Evolutionary conservation across 2,797 vertebrate species (phyloP), one percentile per base, ranked within the genome.

Genomic region (Telmatherina bonti): DNA sequence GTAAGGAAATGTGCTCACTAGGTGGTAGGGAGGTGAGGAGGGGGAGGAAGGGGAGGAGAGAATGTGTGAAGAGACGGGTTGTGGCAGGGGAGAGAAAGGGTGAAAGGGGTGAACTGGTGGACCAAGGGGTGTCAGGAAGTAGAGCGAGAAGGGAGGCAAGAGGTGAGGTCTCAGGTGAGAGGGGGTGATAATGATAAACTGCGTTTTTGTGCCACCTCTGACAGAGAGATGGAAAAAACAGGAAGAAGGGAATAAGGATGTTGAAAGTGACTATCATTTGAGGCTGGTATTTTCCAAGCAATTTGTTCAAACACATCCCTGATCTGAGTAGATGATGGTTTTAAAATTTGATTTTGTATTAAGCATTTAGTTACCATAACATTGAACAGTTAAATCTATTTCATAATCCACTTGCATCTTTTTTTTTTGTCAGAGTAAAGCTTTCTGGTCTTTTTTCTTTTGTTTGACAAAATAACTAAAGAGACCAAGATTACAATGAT

Each of bases 81-180:
- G 79, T 91, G 90, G 87, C 85, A 88, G 88, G 87, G 89, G 88
- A 88, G 78, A 86, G 78, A 85, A 79, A 87, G 85, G 87, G 87
- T 90, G 88, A 91, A 87, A 84, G 85, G 85, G 84, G 83, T 27
- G 70, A 74, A 72, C 18, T 72, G 79, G 84, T 26, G 65, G 63
- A 71, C 41, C 35, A 71, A 35, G 80, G 75, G 80, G 71, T 61
- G 85, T 86, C 89, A 90, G 89, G 90, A 90, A 93, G 88, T 82
- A 35, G 76, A 85, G 76, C n/a, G 16, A 82, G 83, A 81, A 74
- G 68, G 82, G 79, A 88, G 82, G 79, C 84, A 76, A 87, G 88
- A 90, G 91, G 86, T 90, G 91, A 93, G 81, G 91, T 90, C 91
- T 93, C 93, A 92, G 93, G 89, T 93, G 91, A 91, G 89, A 87